A percentile compares a stretch with the other conserved stretches of the same genome.
phyloP scores from a whole-genome alignment of 1,140 invertebrate genomes.

The Copidosoma floridanum region DNA sequence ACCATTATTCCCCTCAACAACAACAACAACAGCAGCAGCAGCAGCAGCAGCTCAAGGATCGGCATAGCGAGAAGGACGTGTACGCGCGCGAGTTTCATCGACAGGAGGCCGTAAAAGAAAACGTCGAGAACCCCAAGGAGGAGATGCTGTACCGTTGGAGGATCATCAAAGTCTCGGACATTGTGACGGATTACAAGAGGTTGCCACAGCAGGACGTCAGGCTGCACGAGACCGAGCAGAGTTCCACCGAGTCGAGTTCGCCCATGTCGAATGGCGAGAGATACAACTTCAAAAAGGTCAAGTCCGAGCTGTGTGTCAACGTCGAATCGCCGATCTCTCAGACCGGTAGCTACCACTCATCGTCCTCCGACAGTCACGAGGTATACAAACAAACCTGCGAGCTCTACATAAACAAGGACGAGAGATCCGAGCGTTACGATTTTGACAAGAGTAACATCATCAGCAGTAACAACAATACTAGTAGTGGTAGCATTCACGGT shows the following conservation, averaged over 20 bases:
- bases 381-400: slow-evolving; percentile 50
- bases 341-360: slow-evolving; percentile 49
- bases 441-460: slow-evolving; percentile 39
- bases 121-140: slow-evolving; percentile 51
- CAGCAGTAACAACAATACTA: too few relatives aligned
- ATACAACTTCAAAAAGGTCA: slow-evolving; percentile 52
- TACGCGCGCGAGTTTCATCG: slow-evolving; percentile 46
- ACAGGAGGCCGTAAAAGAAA: slow-evolving; percentile 49
- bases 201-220: slow-evolving; percentile 45
- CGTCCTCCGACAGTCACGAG: slow-evolving; percentile 47
- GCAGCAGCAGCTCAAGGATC: slow-evolving; percentile 36
- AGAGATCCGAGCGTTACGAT: slow-evolving; percentile 39
- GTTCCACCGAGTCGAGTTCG: slow-evolving; percentile 31
- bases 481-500: slow-evolving; percentile 42
- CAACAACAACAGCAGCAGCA: neutral
- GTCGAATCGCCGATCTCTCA: slow-evolving; percentile 47
- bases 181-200: slow-evolving; percentile 36
- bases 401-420: slow-evolving; percentile 43
- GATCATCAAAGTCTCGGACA: slow-evolving; percentile 9
- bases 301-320: slow-evolving; percentile 47
- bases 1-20: too few relatives aligned
- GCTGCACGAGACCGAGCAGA: slow-evolving; percentile 42
- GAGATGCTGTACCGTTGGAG: slow-evolving; percentile 40
- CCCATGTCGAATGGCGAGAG: slow-evolving; percentile 34
- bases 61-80: slow-evolving; percentile 47